Percentiles rank a stretch among this genome's conserved stretches.
Conservation (phyloP, 2,797 vertebrate species). For the Cottoperca gobio region DNA sequence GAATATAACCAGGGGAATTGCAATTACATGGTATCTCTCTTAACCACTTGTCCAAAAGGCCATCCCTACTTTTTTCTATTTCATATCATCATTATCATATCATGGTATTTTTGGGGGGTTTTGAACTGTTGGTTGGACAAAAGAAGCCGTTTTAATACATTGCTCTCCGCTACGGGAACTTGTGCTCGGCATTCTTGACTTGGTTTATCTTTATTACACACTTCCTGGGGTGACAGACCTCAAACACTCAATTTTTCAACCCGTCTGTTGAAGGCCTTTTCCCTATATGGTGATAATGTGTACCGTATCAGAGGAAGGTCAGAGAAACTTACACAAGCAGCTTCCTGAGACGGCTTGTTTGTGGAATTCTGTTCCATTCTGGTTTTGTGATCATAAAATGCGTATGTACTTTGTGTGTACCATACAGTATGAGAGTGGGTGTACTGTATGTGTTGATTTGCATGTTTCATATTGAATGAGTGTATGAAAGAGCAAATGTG, state of each 20-base stretch:
- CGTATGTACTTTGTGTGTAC: slow-evolving; percentile 23
- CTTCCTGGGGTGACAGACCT: slow-evolving; percentile 14
- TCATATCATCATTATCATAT: background rate
- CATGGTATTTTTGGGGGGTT: background rate
- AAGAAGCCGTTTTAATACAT: background rate
- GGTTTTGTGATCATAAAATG: slow-evolving; percentile 25
- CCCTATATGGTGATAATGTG: slow-evolving; percentile 15
- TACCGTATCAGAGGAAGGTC: slow-evolving; percentile 30
- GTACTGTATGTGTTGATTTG: slow-evolving; percentile 31
- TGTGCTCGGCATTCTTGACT: background rate
- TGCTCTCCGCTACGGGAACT: background rate
- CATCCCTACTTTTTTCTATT: background rate
- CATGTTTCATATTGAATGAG: slow-evolving; percentile 46
- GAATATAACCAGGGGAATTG: background rate
- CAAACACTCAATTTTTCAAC: slow-evolving; percentile 33
- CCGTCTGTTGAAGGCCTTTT: slow-evolving; percentile 22
- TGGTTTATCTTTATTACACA: slow-evolving; percentile 34
- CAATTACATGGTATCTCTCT: background rate
- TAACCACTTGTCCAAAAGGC: background rate
- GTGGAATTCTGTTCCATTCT: slow-evolving; percentile 8
- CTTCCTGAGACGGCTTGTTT: slow-evolving; percentile 39
- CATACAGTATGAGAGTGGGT: slow-evolving; percentile 36
- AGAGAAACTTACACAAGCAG: slow-evolving; percentile 15
- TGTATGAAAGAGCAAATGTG: slow-evolving; percentile 57
- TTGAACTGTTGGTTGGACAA: background rate